phyloP scores from a whole-genome alignment of 1,140 invertebrate genomes.

The Zaprionus inermis region DNA sequence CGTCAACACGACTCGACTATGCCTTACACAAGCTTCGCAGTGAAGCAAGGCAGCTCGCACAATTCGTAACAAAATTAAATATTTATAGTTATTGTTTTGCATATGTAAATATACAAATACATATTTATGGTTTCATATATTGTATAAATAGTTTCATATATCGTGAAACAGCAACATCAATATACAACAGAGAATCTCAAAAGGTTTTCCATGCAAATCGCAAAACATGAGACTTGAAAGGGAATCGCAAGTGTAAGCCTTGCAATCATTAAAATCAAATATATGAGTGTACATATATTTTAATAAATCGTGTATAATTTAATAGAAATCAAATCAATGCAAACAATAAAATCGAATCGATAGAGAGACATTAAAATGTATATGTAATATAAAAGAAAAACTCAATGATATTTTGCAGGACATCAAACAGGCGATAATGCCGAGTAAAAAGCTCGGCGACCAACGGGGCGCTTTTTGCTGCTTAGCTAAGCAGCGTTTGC shows the following conservation, averaged over 20 bases:
- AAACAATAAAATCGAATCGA: too few species aligned
- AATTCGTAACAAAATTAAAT: neutral
- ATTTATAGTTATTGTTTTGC: neutral
- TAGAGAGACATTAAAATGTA: too few species aligned
- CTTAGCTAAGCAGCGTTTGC: slow-evolving; percentile 14
- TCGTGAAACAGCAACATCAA: neutral
- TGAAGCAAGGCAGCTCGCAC: neutral
- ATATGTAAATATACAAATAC: neutral
- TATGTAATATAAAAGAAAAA: neutral
- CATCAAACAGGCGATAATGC: neutral
- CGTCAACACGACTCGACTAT: neutral
- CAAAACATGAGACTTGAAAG: neutral
- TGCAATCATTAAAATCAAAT: too few species aligned
- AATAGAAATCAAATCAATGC: too few species aligned
- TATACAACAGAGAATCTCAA: neutral
- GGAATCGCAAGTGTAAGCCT: neutral
- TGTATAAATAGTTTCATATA: neutral
- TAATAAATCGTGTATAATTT: too few species aligned
- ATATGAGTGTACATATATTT: too few species aligned
- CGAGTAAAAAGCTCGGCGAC: slow-evolving; percentile 4
- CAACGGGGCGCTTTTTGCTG: slow-evolving; percentile 33
- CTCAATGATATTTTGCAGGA: neutral
- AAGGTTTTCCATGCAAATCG: neutral
- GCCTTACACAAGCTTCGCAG: slow-evolving; percentile 1
- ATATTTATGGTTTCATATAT: neutral